phyloP scores from a whole-genome alignment of 2,888 invertebrate genomes.

The Macrophya alboannulata region DNA sequence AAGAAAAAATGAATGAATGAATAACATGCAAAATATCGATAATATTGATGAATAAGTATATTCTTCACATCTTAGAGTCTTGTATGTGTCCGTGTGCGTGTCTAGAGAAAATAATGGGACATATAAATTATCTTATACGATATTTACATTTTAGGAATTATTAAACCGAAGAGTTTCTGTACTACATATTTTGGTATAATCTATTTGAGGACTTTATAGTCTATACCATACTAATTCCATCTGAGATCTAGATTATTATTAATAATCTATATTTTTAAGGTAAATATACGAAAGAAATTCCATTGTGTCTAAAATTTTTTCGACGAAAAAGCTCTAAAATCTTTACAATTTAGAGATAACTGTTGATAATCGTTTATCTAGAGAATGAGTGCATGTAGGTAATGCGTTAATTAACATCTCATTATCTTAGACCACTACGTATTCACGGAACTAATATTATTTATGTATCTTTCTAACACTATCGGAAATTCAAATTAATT shows the following conservation, averaged over 20 bases:
- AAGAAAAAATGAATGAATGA: background rate
- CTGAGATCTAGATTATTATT: background rate
- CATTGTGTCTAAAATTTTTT: background rate
- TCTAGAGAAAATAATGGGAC: constrained; percentile 28
- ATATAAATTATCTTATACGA: background rate
- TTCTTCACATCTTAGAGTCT: background rate
- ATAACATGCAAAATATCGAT: background rate
- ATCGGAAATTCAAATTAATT: constrained; percentile 11
- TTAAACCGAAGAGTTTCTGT: background rate
- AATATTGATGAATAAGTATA: background rate
- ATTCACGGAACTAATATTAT: constrained; percentile 27
- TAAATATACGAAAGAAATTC: constrained; percentile 5
- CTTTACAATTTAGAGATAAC: background rate
- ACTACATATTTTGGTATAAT: background rate
- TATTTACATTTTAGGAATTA: constrained; percentile 14
- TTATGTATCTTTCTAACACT: constrained; percentile 26
- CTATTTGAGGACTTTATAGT: background rate
- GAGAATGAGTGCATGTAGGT: background rate
- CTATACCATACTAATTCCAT: background rate
- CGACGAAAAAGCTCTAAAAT: background rate
- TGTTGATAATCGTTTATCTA: background rate
- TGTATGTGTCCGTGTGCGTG: background rate
- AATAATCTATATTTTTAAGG: constrained; percentile 4
- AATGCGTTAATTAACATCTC: background rate
- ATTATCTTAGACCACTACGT: background rate